A percentile compares a stretch with the other conserved stretches of the same genome.
phyloP scores from a whole-genome alignment of 2,113 vertebrate genomes.

The Cisticola juncidis region DNA sequence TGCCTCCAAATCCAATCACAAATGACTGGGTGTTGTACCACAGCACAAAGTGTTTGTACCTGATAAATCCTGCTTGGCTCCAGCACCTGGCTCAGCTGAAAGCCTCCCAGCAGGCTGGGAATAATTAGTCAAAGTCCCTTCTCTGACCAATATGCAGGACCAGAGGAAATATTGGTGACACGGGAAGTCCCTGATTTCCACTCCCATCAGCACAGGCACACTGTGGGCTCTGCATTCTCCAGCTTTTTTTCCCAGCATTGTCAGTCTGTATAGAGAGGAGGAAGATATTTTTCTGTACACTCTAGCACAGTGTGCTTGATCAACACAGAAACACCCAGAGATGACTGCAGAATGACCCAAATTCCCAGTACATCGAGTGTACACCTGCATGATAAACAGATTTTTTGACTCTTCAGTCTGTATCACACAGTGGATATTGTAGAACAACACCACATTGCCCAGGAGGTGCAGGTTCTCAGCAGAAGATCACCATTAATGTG shows the following conservation, averaged over 20 bases:
- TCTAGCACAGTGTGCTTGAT: not conserved
- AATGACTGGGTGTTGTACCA: not conserved
- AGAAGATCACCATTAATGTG: not conserved
- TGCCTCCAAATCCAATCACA: conserved; percentile 9
- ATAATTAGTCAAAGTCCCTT: not conserved
- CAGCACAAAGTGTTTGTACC: conserved; percentile 8
- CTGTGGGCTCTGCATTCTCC: not conserved
- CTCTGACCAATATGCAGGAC: not conserved
- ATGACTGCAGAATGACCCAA: not conserved
- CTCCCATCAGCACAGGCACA: not conserved
- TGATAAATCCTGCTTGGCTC: conserved; percentile 47
- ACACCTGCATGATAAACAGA: not conserved
- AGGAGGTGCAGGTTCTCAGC: not conserved
- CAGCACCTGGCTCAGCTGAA: not conserved
- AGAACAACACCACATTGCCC: not conserved
- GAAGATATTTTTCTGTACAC: not conserved
- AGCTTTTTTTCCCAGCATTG: not conserved
- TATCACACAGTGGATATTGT: not conserved
- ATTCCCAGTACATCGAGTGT: not conserved
- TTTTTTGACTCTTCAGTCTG: not conserved
- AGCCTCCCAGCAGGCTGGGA: not conserved
- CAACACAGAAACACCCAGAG: not conserved
- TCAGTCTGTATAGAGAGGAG: not conserved
- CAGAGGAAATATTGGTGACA: not conserved
- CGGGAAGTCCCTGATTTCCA: not conserved